phyloP scores from a whole-genome alignment of 2,888 invertebrate species.

The Dryomyza anilis region DNA sequence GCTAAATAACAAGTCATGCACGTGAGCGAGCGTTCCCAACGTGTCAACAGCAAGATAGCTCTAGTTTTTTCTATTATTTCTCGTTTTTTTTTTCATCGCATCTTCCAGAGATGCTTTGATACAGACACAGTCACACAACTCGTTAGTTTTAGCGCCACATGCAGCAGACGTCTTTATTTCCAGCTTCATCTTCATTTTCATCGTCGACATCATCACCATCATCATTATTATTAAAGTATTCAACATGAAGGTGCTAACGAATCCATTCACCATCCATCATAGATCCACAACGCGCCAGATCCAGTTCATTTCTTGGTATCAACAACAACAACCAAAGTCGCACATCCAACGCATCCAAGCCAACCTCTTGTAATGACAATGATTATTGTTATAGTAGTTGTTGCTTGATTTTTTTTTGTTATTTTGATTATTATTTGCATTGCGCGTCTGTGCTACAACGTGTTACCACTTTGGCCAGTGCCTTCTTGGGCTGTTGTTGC shows the following conservation, averaged over 20 bases:
- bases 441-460: too few species aligned
- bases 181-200: not conserved
- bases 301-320: too few species aligned
- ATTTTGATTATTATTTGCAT: too few species aligned
- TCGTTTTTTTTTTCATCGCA: too few species aligned
- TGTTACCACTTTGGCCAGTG: too few species aligned
- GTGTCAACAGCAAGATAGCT: not conserved
- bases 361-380: slow-evolving; percentile 14
- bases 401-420: too few species aligned
- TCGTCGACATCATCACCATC: not conserved
- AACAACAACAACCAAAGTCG: not conserved
- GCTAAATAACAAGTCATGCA: slow-evolving; percentile 38
- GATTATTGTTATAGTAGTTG: slow-evolving; percentile 17
- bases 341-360: slow-evolving; percentile 30
- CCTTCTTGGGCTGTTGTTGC: slow-evolving; percentile 30
- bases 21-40: slow-evolving; percentile 21
- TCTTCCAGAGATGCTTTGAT: slow-evolving; percentile 1
- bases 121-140: slow-evolving; percentile 15
- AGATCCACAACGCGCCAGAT: too few species aligned
- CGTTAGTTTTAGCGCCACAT: not conserved
- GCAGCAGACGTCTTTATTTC: not conserved
- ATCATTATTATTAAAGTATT: not conserved
- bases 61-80: too few species aligned
- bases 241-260: slow-evolving; percentile 50
- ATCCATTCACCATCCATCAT: slow-evolving; percentile 44